Conservation (phyloP, 2,888 invertebrate genomes). For the Atrina japonica region DNA sequence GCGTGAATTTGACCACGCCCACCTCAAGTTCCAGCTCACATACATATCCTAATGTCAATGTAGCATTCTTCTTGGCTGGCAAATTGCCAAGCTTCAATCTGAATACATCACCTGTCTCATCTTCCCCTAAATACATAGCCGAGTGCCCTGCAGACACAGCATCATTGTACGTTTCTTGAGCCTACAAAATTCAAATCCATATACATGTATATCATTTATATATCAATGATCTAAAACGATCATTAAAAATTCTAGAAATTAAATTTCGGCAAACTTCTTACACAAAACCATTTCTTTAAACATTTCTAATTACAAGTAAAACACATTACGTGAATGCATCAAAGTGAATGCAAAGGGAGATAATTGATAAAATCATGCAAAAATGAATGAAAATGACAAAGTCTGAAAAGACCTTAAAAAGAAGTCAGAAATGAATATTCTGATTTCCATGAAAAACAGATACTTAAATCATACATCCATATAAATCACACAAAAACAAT, state of each 20-base stretch:
- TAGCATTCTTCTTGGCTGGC: conserved; percentile 53
- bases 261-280: too few species aligned
- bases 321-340: too few species aligned
- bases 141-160: conserved; percentile 57
- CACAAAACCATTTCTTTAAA: too few species aligned
- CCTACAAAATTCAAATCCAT: conserved; percentile 49
- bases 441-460: not conserved
- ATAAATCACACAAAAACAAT: too few species aligned
- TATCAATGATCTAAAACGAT: not conserved
- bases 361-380: too few species aligned
- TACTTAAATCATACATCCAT: too few species aligned
- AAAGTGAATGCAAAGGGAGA: too few species aligned
- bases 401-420: too few species aligned
- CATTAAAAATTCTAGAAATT: too few species aligned
- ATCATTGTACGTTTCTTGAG: conserved; percentile 60
- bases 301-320: not conserved
- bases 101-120: conserved; percentile 63
- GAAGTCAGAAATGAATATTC: too few species aligned
- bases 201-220: too few species aligned
- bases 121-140: conserved; percentile 62
- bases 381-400: too few species aligned
- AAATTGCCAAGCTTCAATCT: conserved; percentile 65
- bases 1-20: conserved; percentile 54
- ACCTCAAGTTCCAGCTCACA: conserved; percentile 60
- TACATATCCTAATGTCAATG: conserved; percentile 58